Evolutionary conservation across 2,113 vertebrate species (phyloP), one percentile per base, ranked within the genome.

Genomic region (Rhabdomys dilectus): DNA sequence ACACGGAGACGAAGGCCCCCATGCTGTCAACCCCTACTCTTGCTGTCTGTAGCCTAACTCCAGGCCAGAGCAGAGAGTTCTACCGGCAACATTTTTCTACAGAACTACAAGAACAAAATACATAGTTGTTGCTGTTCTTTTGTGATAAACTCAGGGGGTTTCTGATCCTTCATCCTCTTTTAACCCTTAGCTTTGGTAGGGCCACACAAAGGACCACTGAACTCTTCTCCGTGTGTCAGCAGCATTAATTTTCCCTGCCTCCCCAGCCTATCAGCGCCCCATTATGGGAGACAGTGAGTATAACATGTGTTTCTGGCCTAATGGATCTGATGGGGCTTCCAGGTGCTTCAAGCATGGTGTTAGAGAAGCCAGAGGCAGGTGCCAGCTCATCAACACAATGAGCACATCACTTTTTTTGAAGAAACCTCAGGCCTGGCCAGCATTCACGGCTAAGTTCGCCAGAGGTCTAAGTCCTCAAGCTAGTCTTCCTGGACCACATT

Each of bases 331-430:
- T 70, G 78, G 31, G 89, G 93, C 17, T 84, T 84, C 24, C 17
- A 3, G 99, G 99, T 96, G 99, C 99, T 58, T 99, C 99, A 39
- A 99, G 99, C 99, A 99, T 99, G 97, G 99, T 99, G 99, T 99
- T 99, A 98, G 99, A 99, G 98, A 99, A 99, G 89, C 99, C 99
- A 0, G 99, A 99, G 66, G 99, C 99, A 0, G 99, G 94, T 99
- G 99, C 99, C 99, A 99, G 88, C 99, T 99, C 0, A 99, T 99
- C 92, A 99, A 99, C 8, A 99, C 99, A 0, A 99, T 98, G 88
- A 99, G 99, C 73, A 99, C 98, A 45, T 99, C 99, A 0, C 99
- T 99, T 0, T 97, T 98, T 99, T 99, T 99, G 99, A 99, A 99
- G 99, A 99, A 99, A 9, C 99, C 99, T 84, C 98, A 99, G 5